These are phyloP conservation scores for Poecilia gillii DNA, from an alignment of 2,797 vertebrate genomes.

Conservation along the genomic window DNA sequence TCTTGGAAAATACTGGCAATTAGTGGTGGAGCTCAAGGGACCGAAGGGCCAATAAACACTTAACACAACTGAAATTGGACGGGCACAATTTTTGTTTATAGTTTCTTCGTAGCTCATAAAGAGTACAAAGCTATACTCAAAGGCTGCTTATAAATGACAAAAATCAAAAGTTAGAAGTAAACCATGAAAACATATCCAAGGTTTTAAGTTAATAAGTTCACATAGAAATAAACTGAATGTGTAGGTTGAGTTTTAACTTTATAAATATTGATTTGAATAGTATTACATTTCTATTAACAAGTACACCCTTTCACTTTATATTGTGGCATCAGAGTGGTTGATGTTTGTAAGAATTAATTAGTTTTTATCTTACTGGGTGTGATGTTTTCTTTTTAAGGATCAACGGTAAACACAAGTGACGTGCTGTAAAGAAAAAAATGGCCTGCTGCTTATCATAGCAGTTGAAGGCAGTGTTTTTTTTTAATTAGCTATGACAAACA, in stretches of 20 bases:
- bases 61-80: not conserved
- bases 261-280: not conserved
- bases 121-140: not conserved
- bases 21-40: not conserved
- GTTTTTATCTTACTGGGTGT: slow-evolving; percentile 6
- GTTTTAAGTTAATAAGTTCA: not conserved
- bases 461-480: slow-evolving; percentile 18
- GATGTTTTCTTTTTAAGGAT: slow-evolving; percentile 15
- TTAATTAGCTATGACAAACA: slow-evolving; percentile 28
- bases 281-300: not conserved
- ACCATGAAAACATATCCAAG: not conserved
- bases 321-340: not conserved
- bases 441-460: slow-evolving; percentile 9
- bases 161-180: not conserved
- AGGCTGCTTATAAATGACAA: not conserved
- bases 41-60: not conserved
- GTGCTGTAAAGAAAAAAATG: slow-evolving; percentile 4
- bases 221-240: not conserved
- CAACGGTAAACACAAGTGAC: slow-evolving; percentile 29
- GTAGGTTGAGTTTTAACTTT: not conserved
- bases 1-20: slow-evolving; percentile 4
- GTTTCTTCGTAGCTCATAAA: not conserved
- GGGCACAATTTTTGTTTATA: not conserved
- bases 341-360: slow-evolving; percentile 1
- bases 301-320: not conserved